These are phyloP conservation scores for Grus americana DNA, from an alignment of 2,113 vertebrate genomes.

Conservation along the genomic window DNA sequence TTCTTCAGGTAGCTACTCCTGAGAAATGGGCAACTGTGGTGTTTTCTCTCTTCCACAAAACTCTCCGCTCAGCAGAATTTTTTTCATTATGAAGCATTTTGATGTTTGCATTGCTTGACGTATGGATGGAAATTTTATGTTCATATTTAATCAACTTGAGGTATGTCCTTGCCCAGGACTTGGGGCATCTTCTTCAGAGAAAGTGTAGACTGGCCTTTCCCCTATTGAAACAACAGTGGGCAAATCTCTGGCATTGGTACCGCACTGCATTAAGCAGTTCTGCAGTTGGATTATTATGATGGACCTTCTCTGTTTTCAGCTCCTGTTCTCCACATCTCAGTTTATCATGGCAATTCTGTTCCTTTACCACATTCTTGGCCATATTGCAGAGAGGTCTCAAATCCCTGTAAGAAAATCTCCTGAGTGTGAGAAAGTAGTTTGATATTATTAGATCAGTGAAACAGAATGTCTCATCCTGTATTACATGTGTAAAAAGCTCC, in stretches of 20 bases:
- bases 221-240: not conserved
- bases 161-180: not conserved
- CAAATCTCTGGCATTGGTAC: not conserved
- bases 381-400: not conserved
- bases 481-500: not conserved
- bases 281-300: not conserved
- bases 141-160: not conserved
- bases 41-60: not conserved
- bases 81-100: not conserved
- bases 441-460: not conserved
- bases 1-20: not conserved
- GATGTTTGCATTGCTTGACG: not conserved
- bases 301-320: not conserved
- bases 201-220: not conserved
- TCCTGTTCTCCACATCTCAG: not conserved
- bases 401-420: not conserved
- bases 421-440: not conserved
- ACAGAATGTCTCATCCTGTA: not conserved
- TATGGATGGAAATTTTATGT: not conserved
- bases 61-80: not conserved
- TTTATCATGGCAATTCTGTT: not conserved
- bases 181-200: not conserved
- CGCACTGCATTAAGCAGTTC: not conserved
- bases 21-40: not conserved
- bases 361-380: not conserved